Conservation (phyloP, 1,140 invertebrate species). For the Acromyrmex echinatior region DNA sequence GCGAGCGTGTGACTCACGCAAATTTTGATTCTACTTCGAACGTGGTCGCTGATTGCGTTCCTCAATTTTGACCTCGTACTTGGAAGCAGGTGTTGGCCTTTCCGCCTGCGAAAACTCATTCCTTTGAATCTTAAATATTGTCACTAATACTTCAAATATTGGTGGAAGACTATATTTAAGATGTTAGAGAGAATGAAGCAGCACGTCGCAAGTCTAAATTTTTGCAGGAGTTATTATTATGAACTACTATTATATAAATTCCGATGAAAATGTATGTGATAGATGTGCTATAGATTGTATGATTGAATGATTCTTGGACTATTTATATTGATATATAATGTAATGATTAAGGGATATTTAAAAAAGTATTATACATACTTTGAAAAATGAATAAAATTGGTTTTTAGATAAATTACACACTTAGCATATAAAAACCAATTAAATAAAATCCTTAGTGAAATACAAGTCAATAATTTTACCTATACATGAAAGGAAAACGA, state of each 20-base stretch:
- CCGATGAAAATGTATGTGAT: not conserved
- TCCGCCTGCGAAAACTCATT: not conserved
- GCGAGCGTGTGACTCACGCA: constrained; percentile 49
- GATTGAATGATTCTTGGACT: not conserved
- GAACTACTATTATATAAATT: not conserved
- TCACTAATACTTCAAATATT: not conserved
- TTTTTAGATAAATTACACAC: not conserved
- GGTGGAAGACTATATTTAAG: not conserved
- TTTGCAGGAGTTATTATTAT: not conserved
- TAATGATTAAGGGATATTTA: not conserved
- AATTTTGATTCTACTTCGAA: constrained; percentile 63
- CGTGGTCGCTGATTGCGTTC: not conserved
- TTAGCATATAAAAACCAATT: not conserved
- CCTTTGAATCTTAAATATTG: constrained; percentile 5
- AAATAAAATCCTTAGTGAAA: not conserved
- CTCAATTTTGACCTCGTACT: constrained; percentile 35
- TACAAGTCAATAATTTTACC: not conserved
- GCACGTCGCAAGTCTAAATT: not conserved
- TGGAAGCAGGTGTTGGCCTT: constrained; percentile 1
- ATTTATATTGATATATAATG: not conserved
- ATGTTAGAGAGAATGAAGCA: not conserved
- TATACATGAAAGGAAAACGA: not conserved
- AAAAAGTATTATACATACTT: not conserved
- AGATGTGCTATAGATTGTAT: not conserved
- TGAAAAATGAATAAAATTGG: not conserved